Base-by-base conservation (phyloP, 1,140 invertebrate genomes). In the Bombus vancouverensis region DNA sequence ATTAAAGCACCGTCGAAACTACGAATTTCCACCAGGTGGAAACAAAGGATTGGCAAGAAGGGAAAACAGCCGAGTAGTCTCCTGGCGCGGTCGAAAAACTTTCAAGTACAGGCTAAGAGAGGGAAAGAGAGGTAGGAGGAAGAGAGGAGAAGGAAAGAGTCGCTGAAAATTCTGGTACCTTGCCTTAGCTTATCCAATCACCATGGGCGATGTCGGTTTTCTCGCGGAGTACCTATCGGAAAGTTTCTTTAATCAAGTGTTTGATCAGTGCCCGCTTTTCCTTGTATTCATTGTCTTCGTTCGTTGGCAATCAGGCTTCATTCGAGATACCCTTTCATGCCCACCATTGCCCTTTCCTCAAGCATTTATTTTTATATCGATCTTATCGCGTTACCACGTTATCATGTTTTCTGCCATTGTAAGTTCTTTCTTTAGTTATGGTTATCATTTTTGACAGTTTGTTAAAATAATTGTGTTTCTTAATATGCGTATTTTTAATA, bases 221-320 rank as follows among this genome's bases (percentile, higher is more conserved):
- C 83, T 87, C 82, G 85, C 81, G 75, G 47, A 90, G 90, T 87
- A 88, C 80, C 88, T 91, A 92, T 93, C 88, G 87, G 73, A 92
- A 93, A 93, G 81, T 93, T 93, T 93, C 88, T 92, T 92, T 93
- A 93, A 93, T 93, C 92, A 93, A 93, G 92, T 93, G 91, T 93
- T 92, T 93, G 91, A 93, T 93, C 92, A 92, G 89, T 77, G 53
- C 70, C 74, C 70, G 42, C 66, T 75, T 44, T 76, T 70, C 71
- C 62, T 74, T 86, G 34, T 72, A 87, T 70, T 87, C 88, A 90
- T 90, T 90, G 88, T 89, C 88, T 89, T 84, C 88, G 68, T 73
- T 83, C 76, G 79, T 68, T 77, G 81, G 72, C 85, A 90, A 90
- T 89, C 85, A 87, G 57, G 66, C 76, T 39, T 75, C 80, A 65